Evolutionary conservation across 2,113 vertebrate species (phyloP), one percentile per base, ranked within the genome.

Genomic region (Psettodes erumei): DNA sequence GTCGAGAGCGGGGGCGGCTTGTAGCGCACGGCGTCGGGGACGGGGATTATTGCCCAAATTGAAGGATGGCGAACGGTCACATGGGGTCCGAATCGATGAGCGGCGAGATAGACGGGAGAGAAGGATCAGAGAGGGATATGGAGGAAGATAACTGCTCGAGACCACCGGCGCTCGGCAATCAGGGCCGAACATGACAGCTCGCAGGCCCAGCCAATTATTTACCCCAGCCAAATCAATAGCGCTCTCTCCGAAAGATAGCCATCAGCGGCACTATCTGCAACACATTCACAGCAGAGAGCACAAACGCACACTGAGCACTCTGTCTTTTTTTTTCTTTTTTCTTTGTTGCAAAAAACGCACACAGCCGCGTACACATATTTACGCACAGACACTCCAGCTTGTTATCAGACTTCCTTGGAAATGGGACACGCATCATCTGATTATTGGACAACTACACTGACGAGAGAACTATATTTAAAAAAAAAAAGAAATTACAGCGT

Each of bases 151-250:
- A 92, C 86, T 88, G 82, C 84, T 83, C 51, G 43, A 84, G 90
- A 88, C 84, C 90, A 87, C 84, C 88, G 87, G 77, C 84, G 86
- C 90, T 84, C 84, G 56, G 89, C 91, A 93, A 92, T 92, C 93
- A 92, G 88, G n/a, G 81, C 87, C 45, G 84, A 91, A 94, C 93
- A 94, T 93, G 92, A 92, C 93, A 91, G 92, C 87, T 89, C 91
- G 92, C 91, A 93, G 91, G 91, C 86, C 87, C 74, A 81, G 80
- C 89, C 93, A 94, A 94, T 94, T 93, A 94, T 92, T 93, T 91
- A 84, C 85, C 89, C 75, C 85, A 80, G 87, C 68, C 86, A 91
- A 94, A 95, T 94, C 93, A 90, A 95, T 94, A 94, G 75, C 78
- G 81, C 87, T 86, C 78, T 91, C 83, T 90, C 77, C 50, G 82